These are phyloP conservation scores for Muscicapa striata DNA, from an alignment of 2,797 vertebrate genomes.

Conservation along the genomic window DNA sequence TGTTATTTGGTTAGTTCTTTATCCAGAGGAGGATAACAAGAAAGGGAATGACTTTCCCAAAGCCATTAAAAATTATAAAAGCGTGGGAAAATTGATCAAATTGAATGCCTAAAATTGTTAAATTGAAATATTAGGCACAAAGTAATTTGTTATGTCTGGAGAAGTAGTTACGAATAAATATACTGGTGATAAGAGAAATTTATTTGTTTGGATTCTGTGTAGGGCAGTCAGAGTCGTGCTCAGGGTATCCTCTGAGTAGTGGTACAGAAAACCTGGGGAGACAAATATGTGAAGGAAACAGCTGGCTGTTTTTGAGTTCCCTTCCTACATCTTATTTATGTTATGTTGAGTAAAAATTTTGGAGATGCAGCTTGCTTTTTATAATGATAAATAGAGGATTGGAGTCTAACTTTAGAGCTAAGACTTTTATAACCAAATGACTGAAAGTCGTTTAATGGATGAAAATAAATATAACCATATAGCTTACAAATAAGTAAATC, in stretches of 20 bases:
- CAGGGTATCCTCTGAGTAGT: not conserved
- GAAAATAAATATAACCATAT: not conserved
- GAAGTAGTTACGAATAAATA: not conserved
- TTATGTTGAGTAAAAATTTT: not conserved
- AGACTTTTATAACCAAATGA: not conserved
- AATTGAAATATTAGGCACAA: not conserved
- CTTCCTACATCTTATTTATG: not conserved
- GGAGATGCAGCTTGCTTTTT: not conserved
- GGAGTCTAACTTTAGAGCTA: not conserved
- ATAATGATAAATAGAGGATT: not conserved
- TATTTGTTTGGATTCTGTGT: not conserved
- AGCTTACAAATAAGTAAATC: not conserved
- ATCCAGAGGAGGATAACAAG: not conserved
- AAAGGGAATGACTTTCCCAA: not conserved
- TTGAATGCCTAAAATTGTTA: not conserved
- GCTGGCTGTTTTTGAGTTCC: rapidly evolving
- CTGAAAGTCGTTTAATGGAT: not conserved
- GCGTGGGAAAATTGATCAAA: not conserved
- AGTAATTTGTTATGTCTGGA: not conserved
- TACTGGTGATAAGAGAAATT: not conserved
- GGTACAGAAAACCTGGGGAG: not conserved
- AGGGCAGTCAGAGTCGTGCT: not conserved
- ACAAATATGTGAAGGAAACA: not conserved
- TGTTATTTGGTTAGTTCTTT: not conserved
- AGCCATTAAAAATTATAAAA: not conserved